These are phyloP conservation scores for Urosaurus nigricauda DNA, from an alignment of 2,797 vertebrate species.

Conservation along the genomic window DNA sequence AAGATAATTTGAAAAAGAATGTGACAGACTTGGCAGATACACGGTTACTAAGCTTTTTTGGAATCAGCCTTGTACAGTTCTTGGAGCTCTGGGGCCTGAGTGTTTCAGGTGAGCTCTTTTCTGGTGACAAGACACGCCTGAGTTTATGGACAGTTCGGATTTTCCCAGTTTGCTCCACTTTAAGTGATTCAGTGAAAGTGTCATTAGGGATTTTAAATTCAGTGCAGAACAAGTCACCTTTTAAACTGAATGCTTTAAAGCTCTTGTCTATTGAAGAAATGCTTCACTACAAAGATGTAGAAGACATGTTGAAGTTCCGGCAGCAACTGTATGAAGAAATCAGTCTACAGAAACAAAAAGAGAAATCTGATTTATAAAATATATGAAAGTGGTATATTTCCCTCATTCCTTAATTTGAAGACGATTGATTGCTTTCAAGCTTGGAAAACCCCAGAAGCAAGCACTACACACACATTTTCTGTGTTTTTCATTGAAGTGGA, in stretches of 20 bases:
- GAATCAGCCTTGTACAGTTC: slow-evolving; percentile 80
- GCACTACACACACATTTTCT: slow-evolving; percentile 30
- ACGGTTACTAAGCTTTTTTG: slow-evolving; percentile 80
- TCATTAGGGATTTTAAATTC: slow-evolving; percentile 86
- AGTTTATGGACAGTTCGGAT: slow-evolving; percentile 91
- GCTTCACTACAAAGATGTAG: slow-evolving; percentile 86
- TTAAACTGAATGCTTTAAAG: slow-evolving; percentile 67
- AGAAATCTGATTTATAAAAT: slow-evolving; percentile 56
- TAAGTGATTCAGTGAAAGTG: slow-evolving; percentile 78
- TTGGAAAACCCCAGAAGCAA: slow-evolving; percentile 34
- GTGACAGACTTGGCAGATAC: slow-evolving; percentile 75
- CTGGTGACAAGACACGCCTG: slow-evolving; percentile 67
- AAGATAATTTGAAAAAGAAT: slow-evolving; percentile 85
- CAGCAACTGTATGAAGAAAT: slow-evolving; percentile 85
- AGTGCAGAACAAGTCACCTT: slow-evolving; percentile 65
- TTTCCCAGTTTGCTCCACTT: slow-evolving; percentile 86
- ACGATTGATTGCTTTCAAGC: slow-evolving; percentile 41
- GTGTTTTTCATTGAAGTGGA: slow-evolving; percentile 54
- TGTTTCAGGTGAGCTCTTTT: slow-evolving; percentile 83
- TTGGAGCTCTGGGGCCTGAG: slow-evolving; percentile 82
- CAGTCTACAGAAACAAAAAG: slow-evolving; percentile 58
- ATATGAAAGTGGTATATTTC: slow-evolving; percentile 32
- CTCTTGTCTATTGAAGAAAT: slow-evolving; percentile 90
- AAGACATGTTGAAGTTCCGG: slow-evolving; percentile 90
- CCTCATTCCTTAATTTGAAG: slow-evolving; percentile 30